Evolutionary conservation across 2,888 invertebrate genomes (phyloP).

Genomic region (Dendrolimus pini): DNA sequence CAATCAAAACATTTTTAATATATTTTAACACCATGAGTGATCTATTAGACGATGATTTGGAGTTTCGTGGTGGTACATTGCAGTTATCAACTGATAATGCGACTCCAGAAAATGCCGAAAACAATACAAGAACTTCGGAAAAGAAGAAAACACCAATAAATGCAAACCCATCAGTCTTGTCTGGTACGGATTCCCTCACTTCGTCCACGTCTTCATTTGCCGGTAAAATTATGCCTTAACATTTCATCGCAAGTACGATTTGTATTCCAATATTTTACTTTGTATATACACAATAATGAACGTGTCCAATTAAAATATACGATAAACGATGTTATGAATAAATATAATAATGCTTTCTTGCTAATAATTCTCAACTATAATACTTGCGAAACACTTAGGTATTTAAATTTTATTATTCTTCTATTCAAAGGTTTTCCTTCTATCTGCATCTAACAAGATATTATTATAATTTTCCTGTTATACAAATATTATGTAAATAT

Average conservation of each 20-base stretch:
- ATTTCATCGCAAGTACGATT: neutral
- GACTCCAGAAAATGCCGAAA: slow-evolving; percentile 28
- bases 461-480: too few relatives aligned
- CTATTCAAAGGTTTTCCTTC: too few relatives aligned
- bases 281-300: too few relatives aligned
- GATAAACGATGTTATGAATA: too few relatives aligned
- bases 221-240: slow-evolving; percentile 29
- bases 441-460: too few relatives aligned
- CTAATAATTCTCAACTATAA: too few relatives aligned
- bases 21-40: slow-evolving; percentile 45
- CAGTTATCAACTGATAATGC: slow-evolving; percentile 52
- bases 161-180: slow-evolving; percentile 58
- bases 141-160: slow-evolving; percentile 36
- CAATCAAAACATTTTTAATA: slow-evolving; percentile 3
- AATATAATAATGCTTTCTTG: too few relatives aligned
- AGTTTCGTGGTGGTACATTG: slow-evolving; percentile 75
- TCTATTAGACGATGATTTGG: slow-evolving; percentile 73
- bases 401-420: too few relatives aligned
- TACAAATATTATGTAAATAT: too few relatives aligned
- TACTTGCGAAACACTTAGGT: too few relatives aligned
- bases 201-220: slow-evolving; percentile 63
- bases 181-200: slow-evolving; percentile 63
- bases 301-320: too few relatives aligned
- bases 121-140: slow-evolving; percentile 31
- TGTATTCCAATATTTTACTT: too few relatives aligned